Evolutionary conservation across 2,113 vertebrate species (phyloP).

Genomic region (Pseudorectes ferrugineus): DNA sequence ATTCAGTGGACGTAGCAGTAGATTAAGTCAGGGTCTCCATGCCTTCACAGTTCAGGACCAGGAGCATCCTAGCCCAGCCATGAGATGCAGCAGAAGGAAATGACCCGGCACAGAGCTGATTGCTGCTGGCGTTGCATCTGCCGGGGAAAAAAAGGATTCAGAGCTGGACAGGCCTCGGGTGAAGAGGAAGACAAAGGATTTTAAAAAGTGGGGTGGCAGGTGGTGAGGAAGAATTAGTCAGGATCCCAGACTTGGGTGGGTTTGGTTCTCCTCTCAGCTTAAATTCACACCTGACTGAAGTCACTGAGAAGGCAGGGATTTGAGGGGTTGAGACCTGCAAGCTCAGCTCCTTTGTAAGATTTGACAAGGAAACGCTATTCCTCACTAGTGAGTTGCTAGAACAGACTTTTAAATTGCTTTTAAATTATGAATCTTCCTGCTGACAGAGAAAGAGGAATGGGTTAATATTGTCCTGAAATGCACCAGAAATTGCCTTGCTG

Average conservation of each 20-base stretch:
- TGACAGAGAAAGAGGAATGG: constrained; percentile 22
- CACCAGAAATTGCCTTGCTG: constrained; percentile 60
- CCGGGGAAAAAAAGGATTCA: background rate
- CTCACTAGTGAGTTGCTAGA: background rate
- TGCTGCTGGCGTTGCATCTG: background rate
- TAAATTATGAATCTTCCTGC: background rate
- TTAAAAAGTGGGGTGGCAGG: background rate
- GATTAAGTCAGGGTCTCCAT: background rate
- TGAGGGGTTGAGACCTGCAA: background rate
- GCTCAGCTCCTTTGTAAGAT: background rate
- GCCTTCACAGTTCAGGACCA: background rate
- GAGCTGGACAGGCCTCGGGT: background rate
- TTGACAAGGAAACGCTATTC: background rate
- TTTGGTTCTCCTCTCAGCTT: background rate
- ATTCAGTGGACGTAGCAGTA: background rate
- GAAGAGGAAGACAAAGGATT: background rate
- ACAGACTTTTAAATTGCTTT: background rate
- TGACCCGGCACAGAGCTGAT: background rate
- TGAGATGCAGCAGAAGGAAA: constrained; percentile 7
- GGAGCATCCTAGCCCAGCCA: background rate
- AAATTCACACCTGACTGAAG: constrained; percentile 15
- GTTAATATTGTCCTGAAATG: constrained; percentile 69
- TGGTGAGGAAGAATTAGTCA: background rate
- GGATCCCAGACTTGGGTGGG: background rate
- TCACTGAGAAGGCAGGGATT: background rate